Evolutionary conservation across 2,888 invertebrate genomes (phyloP).

Genomic region (Synanthedon tipuliformis): DNA sequence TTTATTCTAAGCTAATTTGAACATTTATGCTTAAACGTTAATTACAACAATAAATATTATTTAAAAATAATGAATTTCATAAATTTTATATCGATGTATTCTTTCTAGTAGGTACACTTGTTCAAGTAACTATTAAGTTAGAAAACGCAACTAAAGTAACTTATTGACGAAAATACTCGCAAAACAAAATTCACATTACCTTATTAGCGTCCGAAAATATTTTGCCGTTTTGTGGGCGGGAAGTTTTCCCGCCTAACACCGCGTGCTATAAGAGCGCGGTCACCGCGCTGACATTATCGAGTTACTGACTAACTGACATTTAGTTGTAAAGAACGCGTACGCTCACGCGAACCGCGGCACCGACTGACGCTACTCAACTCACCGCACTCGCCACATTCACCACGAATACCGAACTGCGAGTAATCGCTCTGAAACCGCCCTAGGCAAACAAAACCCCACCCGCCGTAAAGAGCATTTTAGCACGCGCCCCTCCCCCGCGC

Average conservation of each 20-base stretch:
- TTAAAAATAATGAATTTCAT: too few species aligned
- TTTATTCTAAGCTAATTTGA: too few species aligned
- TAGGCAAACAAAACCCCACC: slow-evolving; percentile 68
- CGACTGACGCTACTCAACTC: slow-evolving; percentile 20
- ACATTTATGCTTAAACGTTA: too few species aligned
- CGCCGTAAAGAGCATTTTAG: slow-evolving; percentile 64
- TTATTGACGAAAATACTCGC: too few species aligned
- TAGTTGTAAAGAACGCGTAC: slow-evolving; percentile 26
- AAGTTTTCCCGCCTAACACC: slow-evolving; percentile 61
- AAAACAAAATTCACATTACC: slow-evolving; percentile 30
- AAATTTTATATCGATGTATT: too few species aligned
- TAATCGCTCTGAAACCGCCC: slow-evolving; percentile 60
- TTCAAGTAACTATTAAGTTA: too few species aligned
- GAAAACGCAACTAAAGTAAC: too few species aligned
- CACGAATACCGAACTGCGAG: slow-evolving; percentile 25
- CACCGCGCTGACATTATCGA: slow-evolving; percentile 55
- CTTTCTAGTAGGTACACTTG: too few species aligned
- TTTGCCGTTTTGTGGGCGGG: slow-evolving; percentile 62
- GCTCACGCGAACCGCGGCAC: slow-evolving; percentile 38
- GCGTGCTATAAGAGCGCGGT: slow-evolving; percentile 48
- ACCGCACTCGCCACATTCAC: slow-evolving; percentile 23
- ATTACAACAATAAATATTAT: too few species aligned
- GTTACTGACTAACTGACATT: slow-evolving; percentile 14
- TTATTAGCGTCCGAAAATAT: slow-evolving; percentile 72
- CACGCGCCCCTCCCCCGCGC: slow-evolving; percentile 56